These are phyloP conservation scores for Hydropotes inermis DNA, from an alignment of 2,113 vertebrate genomes.

Conservation along the genomic window DNA sequence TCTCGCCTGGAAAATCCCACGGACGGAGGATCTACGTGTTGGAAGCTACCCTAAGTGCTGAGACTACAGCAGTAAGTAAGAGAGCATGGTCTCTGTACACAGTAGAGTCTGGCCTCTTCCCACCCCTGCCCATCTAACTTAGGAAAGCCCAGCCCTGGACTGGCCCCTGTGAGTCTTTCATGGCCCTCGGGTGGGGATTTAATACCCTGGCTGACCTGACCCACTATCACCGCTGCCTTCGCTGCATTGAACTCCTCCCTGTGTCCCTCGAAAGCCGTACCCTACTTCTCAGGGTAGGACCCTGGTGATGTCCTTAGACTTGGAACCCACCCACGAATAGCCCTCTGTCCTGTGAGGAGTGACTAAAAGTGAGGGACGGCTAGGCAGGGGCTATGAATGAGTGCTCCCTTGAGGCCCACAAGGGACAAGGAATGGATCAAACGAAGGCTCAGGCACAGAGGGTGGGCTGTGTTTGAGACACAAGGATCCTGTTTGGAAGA, in stretches of 20 bases:
- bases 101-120: background rate
- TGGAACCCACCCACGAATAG: background rate
- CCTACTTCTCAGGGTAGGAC: background rate
- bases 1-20: background rate
- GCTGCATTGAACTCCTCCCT: background rate
- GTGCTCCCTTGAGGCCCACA: background rate
- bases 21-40: accelerated
- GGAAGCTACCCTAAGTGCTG: background rate
- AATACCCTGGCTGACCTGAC: background rate
- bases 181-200: background rate
- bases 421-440: background rate
- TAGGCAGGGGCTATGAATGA: background rate
- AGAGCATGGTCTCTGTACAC: background rate
- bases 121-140: background rate
- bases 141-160: background rate
- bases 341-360: background rate
- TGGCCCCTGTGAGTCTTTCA: background rate
- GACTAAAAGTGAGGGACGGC: too few species aligned
- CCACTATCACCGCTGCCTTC: accelerated
- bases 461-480: background rate
- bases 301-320: background rate
- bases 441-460: background rate
- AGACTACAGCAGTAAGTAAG: background rate
- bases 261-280: background rate
- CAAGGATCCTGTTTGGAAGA: background rate